Evolutionary conservation across 2,113 vertebrate species (phyloP).

Genomic region (Rostratula benghalensis): DNA sequence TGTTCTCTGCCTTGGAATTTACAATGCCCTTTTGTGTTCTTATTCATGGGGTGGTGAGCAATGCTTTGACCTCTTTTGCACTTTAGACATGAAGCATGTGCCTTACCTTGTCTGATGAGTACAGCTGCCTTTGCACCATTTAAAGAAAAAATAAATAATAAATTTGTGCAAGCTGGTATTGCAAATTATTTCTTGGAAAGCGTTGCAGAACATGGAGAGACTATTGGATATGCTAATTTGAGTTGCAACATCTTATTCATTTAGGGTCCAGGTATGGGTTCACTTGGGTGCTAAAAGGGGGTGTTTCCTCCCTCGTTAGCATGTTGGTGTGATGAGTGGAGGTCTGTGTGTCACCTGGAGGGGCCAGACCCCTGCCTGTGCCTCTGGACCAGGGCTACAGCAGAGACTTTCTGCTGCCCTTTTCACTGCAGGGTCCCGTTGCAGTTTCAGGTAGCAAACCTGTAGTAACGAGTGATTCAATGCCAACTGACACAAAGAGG

Average conservation of each 20-base stretch:
- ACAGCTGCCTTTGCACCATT: not conserved
- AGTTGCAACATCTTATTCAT: not conserved
- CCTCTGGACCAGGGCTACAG: not conserved
- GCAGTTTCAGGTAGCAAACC: slow-evolving; percentile 43
- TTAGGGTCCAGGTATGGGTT: not conserved
- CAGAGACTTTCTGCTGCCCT: not conserved
- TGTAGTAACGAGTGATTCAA: not conserved
- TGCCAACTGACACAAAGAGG: slow-evolving; percentile 22
- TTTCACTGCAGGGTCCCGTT: not conserved
- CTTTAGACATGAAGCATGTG: slow-evolving; percentile 33
- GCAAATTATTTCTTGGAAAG: slow-evolving; percentile 40
- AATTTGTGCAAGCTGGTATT: not conserved
- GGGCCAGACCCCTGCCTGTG: not conserved
- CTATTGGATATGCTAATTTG: not conserved
- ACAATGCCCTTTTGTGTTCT: slow-evolving; percentile 64
- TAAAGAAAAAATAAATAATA: not conserved
- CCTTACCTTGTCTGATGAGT: slow-evolving; percentile 23
- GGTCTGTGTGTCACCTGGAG: not conserved
- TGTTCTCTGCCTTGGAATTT: slow-evolving; percentile 52
- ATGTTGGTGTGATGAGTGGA: not conserved
- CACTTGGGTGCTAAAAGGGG: not conserved
- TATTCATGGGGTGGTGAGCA: slow-evolving; percentile 50
- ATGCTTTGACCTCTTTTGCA: slow-evolving; percentile 56
- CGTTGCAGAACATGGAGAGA: not conserved
- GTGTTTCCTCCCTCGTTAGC: not conserved